A percentile compares a stretch with the other conserved stretches of the same genome.
These are phyloP conservation scores for Falco naumanni DNA, from an alignment of 2,797 vertebrate species.

Conservation along the genomic window DNA sequence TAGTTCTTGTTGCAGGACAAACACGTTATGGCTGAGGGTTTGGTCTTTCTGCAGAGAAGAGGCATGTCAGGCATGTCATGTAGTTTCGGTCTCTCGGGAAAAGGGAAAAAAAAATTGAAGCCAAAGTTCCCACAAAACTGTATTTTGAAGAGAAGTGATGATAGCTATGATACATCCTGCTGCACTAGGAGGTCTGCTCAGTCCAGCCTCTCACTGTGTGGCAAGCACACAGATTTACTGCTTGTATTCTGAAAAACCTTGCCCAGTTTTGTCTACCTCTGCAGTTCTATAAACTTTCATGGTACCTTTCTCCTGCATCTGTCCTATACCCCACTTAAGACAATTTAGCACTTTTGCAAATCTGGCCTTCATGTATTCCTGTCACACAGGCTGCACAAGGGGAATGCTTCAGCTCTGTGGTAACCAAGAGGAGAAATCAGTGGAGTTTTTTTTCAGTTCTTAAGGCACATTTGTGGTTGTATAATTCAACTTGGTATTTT, in stretches of 20 bases:
- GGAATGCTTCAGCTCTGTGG: neutral
- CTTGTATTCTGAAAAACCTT: neutral
- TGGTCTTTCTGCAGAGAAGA: neutral
- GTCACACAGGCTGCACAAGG: neutral
- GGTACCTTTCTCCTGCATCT: neutral
- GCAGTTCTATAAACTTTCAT: neutral
- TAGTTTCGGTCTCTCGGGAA: neutral
- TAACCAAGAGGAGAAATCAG: neutral
- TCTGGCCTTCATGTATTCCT: neutral
- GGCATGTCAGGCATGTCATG: too few species aligned
- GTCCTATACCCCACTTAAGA: neutral
- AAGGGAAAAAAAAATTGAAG: neutral
- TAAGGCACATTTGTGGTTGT: neutral
- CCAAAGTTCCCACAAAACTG: neutral
- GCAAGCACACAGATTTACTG: neutral
- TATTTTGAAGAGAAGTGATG: neutral
- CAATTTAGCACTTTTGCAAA: neutral
- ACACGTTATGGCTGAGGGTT: neutral
- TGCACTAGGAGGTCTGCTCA: neutral
- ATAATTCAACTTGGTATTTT: neutral
- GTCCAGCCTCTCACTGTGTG: neutral
- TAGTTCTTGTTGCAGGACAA: neutral
- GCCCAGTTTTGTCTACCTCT: neutral
- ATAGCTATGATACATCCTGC: neutral
- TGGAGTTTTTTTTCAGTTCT: accelerated